A percentile compares a stretch with the other conserved stretches of the same genome.
phyloP scores from a whole-genome alignment of 2,888 invertebrate species.

The Endotricha flammealis region DNA sequence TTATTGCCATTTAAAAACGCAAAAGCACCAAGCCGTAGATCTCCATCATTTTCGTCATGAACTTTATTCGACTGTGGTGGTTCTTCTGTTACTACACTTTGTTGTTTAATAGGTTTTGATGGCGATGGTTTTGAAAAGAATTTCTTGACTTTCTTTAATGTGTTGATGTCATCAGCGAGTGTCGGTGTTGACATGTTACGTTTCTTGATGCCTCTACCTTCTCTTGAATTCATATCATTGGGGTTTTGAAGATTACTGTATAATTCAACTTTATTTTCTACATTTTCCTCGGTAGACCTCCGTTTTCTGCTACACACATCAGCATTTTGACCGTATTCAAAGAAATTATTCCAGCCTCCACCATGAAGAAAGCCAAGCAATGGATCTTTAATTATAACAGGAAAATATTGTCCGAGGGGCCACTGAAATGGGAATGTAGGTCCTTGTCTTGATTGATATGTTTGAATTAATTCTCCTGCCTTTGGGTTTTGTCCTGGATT shows the following conservation, averaged over 20 bases:
- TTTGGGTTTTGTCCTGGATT: conserved; percentile 27
- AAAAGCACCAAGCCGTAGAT: conserved; percentile 42
- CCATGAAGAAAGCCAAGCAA: conserved; percentile 65
- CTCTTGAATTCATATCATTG: conserved; percentile 28
- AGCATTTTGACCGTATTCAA: conserved; percentile 79
- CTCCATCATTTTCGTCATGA: conserved; percentile 34
- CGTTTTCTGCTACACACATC: conserved; percentile 68
- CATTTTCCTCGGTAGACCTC: conserved; percentile 33
- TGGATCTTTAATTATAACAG: conserved; percentile 78
- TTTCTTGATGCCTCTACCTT: conserved; percentile 52
- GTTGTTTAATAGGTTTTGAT: conserved; percentile 38
- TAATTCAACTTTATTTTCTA: conserved; percentile 16
- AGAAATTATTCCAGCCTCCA: conserved; percentile 72
- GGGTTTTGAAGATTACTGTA: conserved; percentile 11
- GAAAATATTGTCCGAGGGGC: conserved; percentile 76
- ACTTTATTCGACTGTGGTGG: conserved; percentile 38
- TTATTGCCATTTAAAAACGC: conserved; percentile 44
- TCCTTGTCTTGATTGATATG: conserved; percentile 43
- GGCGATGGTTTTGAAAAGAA: conserved; percentile 36
- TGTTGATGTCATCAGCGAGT: conserved; percentile 27
- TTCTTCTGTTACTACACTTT: conserved; percentile 14
- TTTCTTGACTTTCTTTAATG: conserved; percentile 37
- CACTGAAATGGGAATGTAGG: conserved; percentile 54
- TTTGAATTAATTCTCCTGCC: conserved; percentile 24
- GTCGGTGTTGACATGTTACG: conserved; percentile 39